Evolutionary conservation across 1,140 invertebrate genomes (phyloP).

Genomic region (Tribolium castaneum): DNA sequence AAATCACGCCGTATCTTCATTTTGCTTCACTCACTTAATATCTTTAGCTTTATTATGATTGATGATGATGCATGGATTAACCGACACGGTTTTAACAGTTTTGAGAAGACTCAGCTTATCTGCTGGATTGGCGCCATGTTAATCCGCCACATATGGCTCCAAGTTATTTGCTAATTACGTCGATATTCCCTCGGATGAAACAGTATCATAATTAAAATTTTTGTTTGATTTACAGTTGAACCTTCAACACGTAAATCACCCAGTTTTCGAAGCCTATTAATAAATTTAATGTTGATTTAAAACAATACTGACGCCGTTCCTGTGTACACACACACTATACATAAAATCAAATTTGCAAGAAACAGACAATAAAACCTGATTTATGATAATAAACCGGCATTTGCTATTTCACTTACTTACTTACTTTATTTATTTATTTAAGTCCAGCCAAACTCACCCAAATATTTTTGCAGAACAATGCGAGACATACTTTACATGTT

Average conservation of each 20-base stretch:
- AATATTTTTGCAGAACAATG: no score
- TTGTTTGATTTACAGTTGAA: not conserved
- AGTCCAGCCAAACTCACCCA: no score
- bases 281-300: not conserved
- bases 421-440: no score
- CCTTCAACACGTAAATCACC: not conserved
- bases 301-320: not conserved
- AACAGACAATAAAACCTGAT: not conserved
- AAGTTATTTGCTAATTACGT: no score
- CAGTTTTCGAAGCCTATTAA: not conserved
- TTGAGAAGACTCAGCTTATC: constrained; percentile 10
- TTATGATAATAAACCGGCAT: not conserved
- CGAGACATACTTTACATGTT: no score
- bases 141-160: not conserved
- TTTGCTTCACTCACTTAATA: not conserved
- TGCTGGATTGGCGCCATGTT: not conserved
- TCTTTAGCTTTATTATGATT: constrained; percentile 24
- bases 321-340: not conserved
- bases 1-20: not conserved
- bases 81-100: constrained; percentile 6
- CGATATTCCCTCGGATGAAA: not conserved
- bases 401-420: no score
- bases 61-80: constrained; percentile 17
- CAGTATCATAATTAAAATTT: not conserved
- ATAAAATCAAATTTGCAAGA: not conserved